A percentile compares a stretch with the other conserved stretches of the same genome.
These are phyloP conservation scores for Chelmon rostratus DNA, from an alignment of 2,797 vertebrate genomes.

Conservation along the genomic window DNA sequence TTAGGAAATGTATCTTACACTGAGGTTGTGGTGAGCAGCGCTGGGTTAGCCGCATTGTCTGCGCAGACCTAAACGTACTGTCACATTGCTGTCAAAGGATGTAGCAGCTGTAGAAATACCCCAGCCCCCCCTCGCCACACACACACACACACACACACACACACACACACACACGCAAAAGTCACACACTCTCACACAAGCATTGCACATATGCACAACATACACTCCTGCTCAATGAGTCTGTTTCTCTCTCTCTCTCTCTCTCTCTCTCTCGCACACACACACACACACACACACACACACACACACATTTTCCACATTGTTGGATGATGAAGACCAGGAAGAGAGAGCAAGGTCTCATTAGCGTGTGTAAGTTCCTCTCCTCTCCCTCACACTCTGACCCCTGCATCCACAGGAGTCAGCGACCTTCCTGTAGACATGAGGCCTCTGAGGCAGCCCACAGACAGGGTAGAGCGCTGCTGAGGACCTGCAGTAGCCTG, in stretches of 20 bases:
- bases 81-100: constrained; percentile 76
- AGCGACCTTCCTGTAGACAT: constrained; percentile 80
- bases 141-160: constrained; percentile 32
- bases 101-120: constrained; percentile 75
- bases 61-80: constrained; percentile 69
- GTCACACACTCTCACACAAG: constrained; percentile 35
- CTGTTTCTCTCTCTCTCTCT: constrained; percentile 52
- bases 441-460: constrained; percentile 65
- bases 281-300: constrained; percentile 22
- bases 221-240: constrained; percentile 41
- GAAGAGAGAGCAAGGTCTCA: constrained; percentile 78
- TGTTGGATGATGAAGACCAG: constrained; percentile 67
- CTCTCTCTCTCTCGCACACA: too few relatives aligned
- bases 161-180: constrained; percentile 28
- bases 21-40: constrained; percentile 77
- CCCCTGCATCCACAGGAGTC: constrained; percentile 77
- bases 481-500: constrained; percentile 70
- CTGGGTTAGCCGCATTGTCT: constrained; percentile 78
- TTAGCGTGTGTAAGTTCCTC: constrained; percentile 80
- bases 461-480: constrained; percentile 67
- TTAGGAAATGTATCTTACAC: constrained; percentile 71
- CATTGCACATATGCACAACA: constrained; percentile 52
- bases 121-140: constrained; percentile 7
- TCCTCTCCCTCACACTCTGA: constrained; percentile 72
- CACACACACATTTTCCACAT: constrained; percentile 62